phyloP scores from a whole-genome alignment of 2,888 invertebrate genomes.

The Ceramica pisi region DNA sequence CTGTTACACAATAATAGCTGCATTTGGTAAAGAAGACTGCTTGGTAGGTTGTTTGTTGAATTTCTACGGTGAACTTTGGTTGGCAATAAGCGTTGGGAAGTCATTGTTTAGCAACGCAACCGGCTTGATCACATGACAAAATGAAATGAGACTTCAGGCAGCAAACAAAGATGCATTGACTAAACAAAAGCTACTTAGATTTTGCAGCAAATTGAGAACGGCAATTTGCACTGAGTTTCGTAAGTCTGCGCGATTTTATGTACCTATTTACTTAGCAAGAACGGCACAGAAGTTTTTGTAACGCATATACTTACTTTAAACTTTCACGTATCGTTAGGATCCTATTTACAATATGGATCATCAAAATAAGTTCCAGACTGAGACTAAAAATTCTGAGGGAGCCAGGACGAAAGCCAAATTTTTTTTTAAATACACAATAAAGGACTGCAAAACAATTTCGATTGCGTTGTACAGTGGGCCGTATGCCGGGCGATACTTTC shows the following conservation, averaged over 20 bases:
- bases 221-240: constrained; percentile 67
- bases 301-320: constrained; percentile 30
- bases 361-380: constrained; percentile 26
- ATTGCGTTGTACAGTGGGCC: constrained; percentile 70
- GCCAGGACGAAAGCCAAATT: constrained; percentile 63
- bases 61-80: constrained; percentile 16
- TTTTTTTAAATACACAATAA: constrained; percentile 75
- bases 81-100: constrained; percentile 26
- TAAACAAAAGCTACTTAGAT: constrained; percentile 65
- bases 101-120: constrained; percentile 43
- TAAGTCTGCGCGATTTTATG: constrained; percentile 50
- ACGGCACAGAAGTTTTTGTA: constrained; percentile 39
- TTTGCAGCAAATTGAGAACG: constrained; percentile 68
- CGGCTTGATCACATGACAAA: constrained; percentile 45
- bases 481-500: constrained; percentile 82
- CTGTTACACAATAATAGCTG: neutral
- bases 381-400: neutral
- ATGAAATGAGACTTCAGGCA: constrained; percentile 54
- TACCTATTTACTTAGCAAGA: constrained; percentile 30
- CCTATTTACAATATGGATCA: constrained; percentile 21
- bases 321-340: constrained; percentile 9
- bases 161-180: constrained; percentile 62
- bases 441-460: constrained; percentile 83
- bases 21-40: neutral
- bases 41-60: neutral